Evolutionary conservation across 2,888 invertebrate genomes (phyloP).

Genomic region (Idaea dimidiata): DNA sequence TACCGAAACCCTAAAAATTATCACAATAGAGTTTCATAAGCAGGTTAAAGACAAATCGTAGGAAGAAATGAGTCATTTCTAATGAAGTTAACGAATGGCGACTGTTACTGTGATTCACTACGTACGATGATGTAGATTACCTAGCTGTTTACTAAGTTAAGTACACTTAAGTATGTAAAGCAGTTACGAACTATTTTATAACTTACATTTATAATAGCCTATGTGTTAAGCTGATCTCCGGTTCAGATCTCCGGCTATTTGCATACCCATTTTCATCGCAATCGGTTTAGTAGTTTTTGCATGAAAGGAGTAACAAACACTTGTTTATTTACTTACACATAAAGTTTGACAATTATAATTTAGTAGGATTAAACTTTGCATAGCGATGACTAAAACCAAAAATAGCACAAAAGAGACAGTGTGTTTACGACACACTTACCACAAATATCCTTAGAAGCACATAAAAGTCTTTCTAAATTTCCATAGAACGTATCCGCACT

Average conservation of each 20-base stretch:
- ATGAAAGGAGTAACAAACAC: too few relatives aligned
- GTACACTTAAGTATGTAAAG: background rate
- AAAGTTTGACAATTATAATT: too few relatives aligned
- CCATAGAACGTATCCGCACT: background rate
- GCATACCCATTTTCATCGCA: too few relatives aligned
- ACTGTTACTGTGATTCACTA: background rate
- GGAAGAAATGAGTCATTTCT: conserved; percentile 11
- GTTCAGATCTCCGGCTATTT: too few relatives aligned
- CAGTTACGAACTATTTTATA: background rate
- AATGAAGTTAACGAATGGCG: conserved; percentile 13
- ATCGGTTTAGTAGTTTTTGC: too few relatives aligned
- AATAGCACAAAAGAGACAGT: too few relatives aligned
- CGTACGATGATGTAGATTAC: background rate
- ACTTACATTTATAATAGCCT: too few relatives aligned
- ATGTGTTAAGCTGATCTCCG: too few relatives aligned
- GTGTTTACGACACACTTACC: background rate
- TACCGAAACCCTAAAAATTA: background rate
- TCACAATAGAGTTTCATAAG: background rate
- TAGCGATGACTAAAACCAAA: too few relatives aligned
- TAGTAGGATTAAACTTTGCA: too few relatives aligned
- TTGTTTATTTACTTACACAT: too few relatives aligned
- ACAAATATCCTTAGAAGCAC: background rate
- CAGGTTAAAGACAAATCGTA: background rate
- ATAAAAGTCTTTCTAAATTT: background rate
- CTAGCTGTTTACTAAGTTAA: background rate